Evolutionary conservation across 2,888 invertebrate genomes (phyloP).

Genomic region (Anarsia innoxiella): DNA sequence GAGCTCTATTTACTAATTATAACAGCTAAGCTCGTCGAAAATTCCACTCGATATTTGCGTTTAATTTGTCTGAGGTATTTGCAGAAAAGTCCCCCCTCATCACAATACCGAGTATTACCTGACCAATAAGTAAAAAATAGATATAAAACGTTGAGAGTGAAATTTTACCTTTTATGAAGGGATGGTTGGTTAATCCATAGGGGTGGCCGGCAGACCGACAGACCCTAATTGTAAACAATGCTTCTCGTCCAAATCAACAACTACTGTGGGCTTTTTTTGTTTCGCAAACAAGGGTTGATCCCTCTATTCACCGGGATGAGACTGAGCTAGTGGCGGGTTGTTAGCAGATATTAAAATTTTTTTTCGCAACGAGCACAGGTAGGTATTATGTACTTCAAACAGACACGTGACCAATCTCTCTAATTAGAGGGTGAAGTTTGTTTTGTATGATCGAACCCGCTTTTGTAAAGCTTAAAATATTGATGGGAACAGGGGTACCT

Average conservation of each 20-base stretch:
- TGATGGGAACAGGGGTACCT: too few species aligned
- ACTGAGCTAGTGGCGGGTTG: conserved; percentile 1
- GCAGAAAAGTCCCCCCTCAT: not conserved
- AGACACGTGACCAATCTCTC: too few species aligned
- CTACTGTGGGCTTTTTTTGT: conserved; percentile 33
- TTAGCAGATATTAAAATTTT: conserved; percentile 5
- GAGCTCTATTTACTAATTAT: too few species aligned
- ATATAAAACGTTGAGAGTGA: conserved; percentile 18
- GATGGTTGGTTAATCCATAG: conserved; percentile 30
- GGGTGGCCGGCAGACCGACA: too few species aligned
- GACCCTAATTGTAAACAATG: conserved; percentile 54
- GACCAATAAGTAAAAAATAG: too few species aligned
- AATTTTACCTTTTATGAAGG: conserved; percentile 33
- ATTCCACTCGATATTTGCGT: conserved; percentile 2
- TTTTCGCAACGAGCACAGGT: too few species aligned
- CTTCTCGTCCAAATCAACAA: conserved; percentile 46
- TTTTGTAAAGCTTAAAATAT: too few species aligned
- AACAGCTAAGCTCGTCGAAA: not conserved
- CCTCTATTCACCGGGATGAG: too few species aligned
- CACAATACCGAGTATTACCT: conserved; percentile 7
- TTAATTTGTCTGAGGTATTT: conserved; percentile 4
- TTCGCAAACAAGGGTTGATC: conserved; percentile 29
- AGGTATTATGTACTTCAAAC: too few species aligned
- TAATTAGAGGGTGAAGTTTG: too few species aligned
- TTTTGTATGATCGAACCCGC: too few species aligned